Percentiles rank a stretch among this genome's conserved stretches.
These are phyloP conservation scores for Oryzias dopingdopingensis DNA, from an alignment of 2,797 vertebrate genomes.

Conservation along the genomic window DNA sequence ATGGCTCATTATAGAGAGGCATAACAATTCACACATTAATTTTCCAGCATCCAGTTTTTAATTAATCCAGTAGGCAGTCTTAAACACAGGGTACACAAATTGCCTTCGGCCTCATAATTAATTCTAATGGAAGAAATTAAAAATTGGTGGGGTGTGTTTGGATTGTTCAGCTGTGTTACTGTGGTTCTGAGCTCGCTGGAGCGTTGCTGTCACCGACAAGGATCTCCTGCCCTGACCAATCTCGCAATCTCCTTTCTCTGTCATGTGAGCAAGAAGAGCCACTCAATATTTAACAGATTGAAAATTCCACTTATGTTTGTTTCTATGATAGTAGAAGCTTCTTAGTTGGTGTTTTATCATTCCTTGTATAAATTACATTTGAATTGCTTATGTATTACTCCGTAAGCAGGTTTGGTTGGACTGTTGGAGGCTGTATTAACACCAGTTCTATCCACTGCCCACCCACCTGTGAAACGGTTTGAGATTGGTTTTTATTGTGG, in stretches of 20 bases:
- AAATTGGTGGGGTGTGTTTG: conserved; percentile 82
- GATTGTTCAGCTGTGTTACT: conserved; percentile 75
- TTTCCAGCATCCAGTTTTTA: conserved; percentile 88
- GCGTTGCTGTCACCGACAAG: conserved; percentile 80
- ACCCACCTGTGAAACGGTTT: conserved; percentile 44
- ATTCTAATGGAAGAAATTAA: conserved; percentile 86
- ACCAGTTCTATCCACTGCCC: conserved; percentile 38
- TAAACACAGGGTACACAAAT: conserved; percentile 84
- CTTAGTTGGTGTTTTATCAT: conserved; percentile 12
- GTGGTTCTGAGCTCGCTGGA: conserved; percentile 76
- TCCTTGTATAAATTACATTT: conserved; percentile 17
- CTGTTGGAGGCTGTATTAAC: conserved; percentile 42
- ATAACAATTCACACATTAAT: conserved; percentile 85
- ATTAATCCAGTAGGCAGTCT: conserved; percentile 88
- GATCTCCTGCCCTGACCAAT: conserved; percentile 73
- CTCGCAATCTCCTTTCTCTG: conserved; percentile 41
- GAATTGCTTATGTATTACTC: conserved; percentile 37
- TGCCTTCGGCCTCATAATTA: conserved; percentile 86
- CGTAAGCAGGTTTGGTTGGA: conserved; percentile 46
- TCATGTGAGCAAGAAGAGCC: conserved; percentile 27
- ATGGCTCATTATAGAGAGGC: conserved; percentile 84
- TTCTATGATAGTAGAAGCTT: background rate
- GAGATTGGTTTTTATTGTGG: conserved; percentile 60
- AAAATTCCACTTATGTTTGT: conserved; percentile 25
- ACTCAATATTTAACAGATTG: too few relatives aligned